These are phyloP conservation scores for Ochropleura leucogaster DNA, from an alignment of 2,888 invertebrate genomes.

Conservation along the genomic window DNA sequence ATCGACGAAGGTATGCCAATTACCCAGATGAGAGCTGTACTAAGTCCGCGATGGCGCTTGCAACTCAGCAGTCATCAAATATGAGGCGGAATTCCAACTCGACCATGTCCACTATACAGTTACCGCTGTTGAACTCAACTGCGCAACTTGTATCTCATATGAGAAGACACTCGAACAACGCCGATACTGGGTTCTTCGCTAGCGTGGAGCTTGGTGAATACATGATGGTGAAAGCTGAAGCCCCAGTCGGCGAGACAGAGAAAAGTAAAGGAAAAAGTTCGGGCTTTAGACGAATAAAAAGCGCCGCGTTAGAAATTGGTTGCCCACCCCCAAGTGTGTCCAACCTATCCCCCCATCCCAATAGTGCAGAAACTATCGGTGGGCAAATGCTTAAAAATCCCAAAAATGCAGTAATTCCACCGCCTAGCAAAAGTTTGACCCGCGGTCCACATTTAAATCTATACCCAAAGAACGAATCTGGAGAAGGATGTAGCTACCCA, in stretches of 20 bases:
- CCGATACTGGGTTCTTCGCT: constrained; percentile 91
- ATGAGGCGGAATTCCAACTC: constrained; percentile 91
- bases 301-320: constrained; percentile 93
- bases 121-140: constrained; percentile 88
- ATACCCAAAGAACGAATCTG: constrained; percentile 92
- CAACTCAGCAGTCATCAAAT: constrained; percentile 86
- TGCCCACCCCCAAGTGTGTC: constrained; percentile 93
- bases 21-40: constrained; percentile 88
- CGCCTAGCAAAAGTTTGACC: constrained; percentile 93
- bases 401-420: constrained; percentile 91
- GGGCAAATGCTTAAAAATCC: constrained; percentile 93
- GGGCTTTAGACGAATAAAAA: constrained; percentile 93
- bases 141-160: constrained; percentile 88
- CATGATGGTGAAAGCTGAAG: constrained; percentile 89
- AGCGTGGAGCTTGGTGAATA: constrained; percentile 89
- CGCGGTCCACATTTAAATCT: constrained; percentile 93
- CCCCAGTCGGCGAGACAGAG: constrained; percentile 85
- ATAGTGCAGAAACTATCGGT: constrained; percentile 94
- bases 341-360: constrained; percentile 95
- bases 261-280: constrained; percentile 90
- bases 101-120: constrained; percentile 91
- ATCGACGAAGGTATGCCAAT: constrained; percentile 84
- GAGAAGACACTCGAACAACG: constrained; percentile 91
- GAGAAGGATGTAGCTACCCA: constrained; percentile 94
- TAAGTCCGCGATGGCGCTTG: constrained; percentile 87